These are phyloP conservation scores for Chloroceryle inda DNA, from an alignment of 2,797 vertebrate species.

Conservation along the genomic window DNA sequence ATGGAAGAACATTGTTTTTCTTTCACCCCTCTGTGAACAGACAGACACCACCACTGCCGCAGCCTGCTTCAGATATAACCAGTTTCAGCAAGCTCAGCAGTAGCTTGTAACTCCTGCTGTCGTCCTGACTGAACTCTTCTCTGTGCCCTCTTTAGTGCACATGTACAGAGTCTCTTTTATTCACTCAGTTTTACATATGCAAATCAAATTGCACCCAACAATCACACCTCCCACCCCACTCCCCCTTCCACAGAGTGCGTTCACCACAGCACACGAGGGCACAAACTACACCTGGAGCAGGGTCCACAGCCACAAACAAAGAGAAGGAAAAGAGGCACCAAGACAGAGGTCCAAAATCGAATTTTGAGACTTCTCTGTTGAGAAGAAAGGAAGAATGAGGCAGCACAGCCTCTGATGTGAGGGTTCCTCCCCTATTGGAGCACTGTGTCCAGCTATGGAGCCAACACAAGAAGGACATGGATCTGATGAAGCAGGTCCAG, in stretches of 20 bases:
- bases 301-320: not conserved
- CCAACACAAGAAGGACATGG: no score
- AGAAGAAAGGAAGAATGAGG: not conserved
- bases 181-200: not conserved
- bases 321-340: not conserved
- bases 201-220: not conserved
- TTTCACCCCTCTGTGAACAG: not conserved
- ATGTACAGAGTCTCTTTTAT: rapidly evolving
- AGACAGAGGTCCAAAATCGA: not conserved
- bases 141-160: not conserved
- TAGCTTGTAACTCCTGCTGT: not conserved
- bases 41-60: not conserved
- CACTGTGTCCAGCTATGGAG: no score
- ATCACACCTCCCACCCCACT: not conserved
- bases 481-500: no score
- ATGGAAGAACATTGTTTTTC: not conserved
- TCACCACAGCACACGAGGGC: no score
- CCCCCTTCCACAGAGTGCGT: not conserved
- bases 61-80: not conserved
- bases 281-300: not conserved
- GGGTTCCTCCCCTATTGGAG: no score
- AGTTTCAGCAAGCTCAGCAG: not conserved
- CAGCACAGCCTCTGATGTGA: not conserved
- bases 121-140: not conserved
- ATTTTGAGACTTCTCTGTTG: not conserved